phyloP scores from a whole-genome alignment of 1,140 invertebrate genomes.

The Bombus pascuorum region DNA sequence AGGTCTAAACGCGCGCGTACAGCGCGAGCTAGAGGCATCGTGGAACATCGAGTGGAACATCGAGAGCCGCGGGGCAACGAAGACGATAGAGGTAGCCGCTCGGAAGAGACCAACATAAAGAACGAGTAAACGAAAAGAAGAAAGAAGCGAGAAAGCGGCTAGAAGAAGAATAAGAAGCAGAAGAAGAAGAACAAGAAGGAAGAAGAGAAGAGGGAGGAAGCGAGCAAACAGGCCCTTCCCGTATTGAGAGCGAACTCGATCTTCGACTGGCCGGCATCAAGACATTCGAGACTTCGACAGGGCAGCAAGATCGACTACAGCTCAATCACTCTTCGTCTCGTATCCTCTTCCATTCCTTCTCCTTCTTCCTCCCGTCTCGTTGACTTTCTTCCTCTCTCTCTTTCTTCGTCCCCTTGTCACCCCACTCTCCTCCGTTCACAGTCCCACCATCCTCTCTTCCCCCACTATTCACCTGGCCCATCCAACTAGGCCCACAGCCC shows the following conservation, averaged over 20 bases:
- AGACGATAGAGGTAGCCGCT: neutral
- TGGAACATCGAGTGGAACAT: neutral
- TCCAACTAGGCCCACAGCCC: constrained; percentile 34
- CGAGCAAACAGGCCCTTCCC: constrained; percentile 52
- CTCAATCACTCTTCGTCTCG: constrained; percentile 82
- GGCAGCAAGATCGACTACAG: constrained; percentile 81
- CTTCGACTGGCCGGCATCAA: constrained; percentile 79
- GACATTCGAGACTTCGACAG: constrained; percentile 80
- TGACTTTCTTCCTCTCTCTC: constrained; percentile 33
- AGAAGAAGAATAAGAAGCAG: constrained; percentile 11
- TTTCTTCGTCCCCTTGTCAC: neutral
- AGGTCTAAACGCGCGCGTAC: neutral
- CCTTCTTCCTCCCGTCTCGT: constrained; percentile 19
- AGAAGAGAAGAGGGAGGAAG: constrained; percentile 22
- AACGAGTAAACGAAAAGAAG: neutral
- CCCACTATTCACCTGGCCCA: constrained; percentile 40
- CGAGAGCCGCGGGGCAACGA: neutral
- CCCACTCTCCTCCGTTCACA: neutral
- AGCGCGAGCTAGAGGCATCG: constrained; percentile 15
- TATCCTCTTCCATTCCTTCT: constrained; percentile 68
- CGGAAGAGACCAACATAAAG: neutral
- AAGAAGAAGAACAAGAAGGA: constrained; percentile 44
- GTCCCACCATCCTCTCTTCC: constrained; percentile 24
- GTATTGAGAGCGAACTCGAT: constrained; percentile 77
- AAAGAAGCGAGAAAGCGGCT: constrained; percentile 32